Base-by-base conservation (phyloP, 2,797 vertebrate genomes). In the Characodon lateralis region DNA sequence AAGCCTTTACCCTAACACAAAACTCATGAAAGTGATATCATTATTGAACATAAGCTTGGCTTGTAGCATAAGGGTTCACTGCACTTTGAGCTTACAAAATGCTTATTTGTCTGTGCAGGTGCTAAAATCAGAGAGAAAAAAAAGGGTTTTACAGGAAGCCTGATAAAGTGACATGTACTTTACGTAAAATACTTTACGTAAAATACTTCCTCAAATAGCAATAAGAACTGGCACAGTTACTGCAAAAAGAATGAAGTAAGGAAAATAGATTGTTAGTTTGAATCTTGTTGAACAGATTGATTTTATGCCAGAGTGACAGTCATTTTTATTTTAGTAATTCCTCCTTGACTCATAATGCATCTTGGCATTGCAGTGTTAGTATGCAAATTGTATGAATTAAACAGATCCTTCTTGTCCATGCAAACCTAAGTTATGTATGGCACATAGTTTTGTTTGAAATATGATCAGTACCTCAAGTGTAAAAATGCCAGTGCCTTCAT, bases 81-180 rank as follows among this genome's bases (percentile, higher is more conserved):
- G 87, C 79, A 56, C 73, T 61, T 16, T 65, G 72, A 74, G 82
- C 31, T 74, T 83, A 84, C 55, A 48, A 76, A 73, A 80, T 87
- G 80, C 84, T 82, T 83, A 79, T 85, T 86, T 80, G 82, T 71
- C 80, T 72, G 71, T 77, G 76, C 83, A 89, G 82, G 73, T 80
- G 82, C 14, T 28, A 48, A 89, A 87, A 92, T 89, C 84, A 90
- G 86, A 88, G 83, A 55, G 74, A 86, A 81, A 86, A 76, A 55
- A n/a, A 73, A 74, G 63, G 81, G 82, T 85, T 92, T 94, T 92
- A 95, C 87, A 69, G 92, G 90, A 89, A 93, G 81, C 69, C 69
- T 87, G 89, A 88, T 81, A 61, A 90, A 91, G 89, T 72, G 76
- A 56, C 78, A 84, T 73, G 78, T 91, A 90, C 71, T 83, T 84